Conservation (phyloP, 2,888 invertebrate genomes). For the Antheraea assamensis region DNA sequence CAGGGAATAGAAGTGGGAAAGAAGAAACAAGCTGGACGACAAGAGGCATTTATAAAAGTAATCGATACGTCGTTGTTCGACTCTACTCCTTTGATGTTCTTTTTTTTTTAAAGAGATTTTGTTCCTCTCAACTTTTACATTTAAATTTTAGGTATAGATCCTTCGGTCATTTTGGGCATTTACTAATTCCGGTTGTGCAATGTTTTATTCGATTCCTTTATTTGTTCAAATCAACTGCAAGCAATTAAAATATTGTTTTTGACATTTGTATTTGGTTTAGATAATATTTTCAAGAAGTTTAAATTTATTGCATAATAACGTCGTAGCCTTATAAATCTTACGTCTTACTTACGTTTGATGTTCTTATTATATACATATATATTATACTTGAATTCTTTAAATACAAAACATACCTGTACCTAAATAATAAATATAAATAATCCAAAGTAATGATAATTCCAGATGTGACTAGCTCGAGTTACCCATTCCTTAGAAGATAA, state of each 20-base stretch:
- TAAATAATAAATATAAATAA: no score
- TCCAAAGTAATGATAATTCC: no score
- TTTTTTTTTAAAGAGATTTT: neutral
- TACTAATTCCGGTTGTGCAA: no score
- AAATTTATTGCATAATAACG: neutral
- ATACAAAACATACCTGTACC: no score
- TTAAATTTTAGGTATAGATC: neutral
- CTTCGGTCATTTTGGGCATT: no score
- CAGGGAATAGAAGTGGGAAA: neutral
- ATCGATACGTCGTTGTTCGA: neutral
- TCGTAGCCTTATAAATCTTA: neutral
- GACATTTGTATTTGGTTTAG: no score
- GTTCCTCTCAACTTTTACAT: neutral
- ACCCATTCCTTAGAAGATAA: neutral
- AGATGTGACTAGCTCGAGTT: neutral
- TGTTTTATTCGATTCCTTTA: neutral
- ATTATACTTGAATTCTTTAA: neutral
- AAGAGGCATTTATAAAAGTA: neutral
- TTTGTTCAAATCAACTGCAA: neutral
- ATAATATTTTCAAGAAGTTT: neutral
- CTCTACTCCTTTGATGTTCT: neutral
- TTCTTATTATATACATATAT: neutral
- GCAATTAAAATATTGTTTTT: neutral
- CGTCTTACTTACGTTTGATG: neutral
- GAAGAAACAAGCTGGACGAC: neutral